phyloP scores from a whole-genome alignment of 2,113 vertebrate species.

The Bagarius yarrelli region DNA sequence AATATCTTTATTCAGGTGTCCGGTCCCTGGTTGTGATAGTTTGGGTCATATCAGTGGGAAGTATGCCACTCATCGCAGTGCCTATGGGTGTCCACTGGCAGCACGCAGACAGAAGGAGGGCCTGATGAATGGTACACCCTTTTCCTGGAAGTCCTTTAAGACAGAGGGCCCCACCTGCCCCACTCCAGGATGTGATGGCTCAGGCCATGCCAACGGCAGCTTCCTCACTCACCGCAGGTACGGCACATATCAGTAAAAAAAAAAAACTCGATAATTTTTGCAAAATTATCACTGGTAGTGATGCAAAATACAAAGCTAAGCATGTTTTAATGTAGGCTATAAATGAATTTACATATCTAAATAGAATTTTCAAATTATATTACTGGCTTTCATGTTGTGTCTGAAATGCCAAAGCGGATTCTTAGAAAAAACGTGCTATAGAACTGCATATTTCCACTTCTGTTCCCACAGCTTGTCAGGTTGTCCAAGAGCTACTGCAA shows the following conservation, averaged over 20 bases:
- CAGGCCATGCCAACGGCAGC: conserved; percentile 93
- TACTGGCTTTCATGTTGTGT: neutral
- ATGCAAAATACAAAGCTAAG: too few relatives aligned
- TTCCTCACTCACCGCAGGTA: conserved; percentile 98
- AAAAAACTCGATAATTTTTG: too few relatives aligned
- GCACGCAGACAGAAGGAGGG: conserved; percentile 95
- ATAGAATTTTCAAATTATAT: neutral
- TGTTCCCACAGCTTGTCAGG: conserved; percentile 84
- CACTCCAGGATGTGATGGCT: conserved; percentile 91
- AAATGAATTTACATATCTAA: neutral
- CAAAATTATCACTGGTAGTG: neutral
- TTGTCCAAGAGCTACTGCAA: conserved; percentile 92
- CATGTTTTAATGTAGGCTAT: neutral
- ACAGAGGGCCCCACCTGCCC: conserved; percentile 91
- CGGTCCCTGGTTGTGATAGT: conserved; percentile 93
- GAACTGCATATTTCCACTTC: neutral
- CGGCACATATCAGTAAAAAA: neutral
- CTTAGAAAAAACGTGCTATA: neutral
- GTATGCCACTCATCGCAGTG: conserved; percentile 95
- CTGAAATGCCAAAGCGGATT: neutral
- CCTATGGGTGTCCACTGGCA: conserved; percentile 90
- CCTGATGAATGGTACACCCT: conserved; percentile 85
- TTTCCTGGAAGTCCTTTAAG: conserved; percentile 95
- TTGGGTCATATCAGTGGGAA: conserved; percentile 98
- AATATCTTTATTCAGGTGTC: conserved; percentile 76